phyloP scores from a whole-genome alignment of 1,140 invertebrate species.

The Mizuhopecten yessoensis region DNA sequence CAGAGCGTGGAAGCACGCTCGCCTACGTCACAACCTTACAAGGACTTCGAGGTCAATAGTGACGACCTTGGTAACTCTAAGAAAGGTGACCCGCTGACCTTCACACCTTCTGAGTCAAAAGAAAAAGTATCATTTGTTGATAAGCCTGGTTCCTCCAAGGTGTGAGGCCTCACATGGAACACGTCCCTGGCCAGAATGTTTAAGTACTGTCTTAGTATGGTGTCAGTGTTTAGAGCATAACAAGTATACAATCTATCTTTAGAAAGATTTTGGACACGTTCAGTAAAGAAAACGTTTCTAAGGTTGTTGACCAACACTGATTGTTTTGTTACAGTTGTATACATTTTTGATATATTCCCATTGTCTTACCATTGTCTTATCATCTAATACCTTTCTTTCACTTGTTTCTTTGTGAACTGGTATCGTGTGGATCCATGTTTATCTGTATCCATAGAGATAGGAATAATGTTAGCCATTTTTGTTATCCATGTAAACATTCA shows the following conservation, averaged over 20 bases:
- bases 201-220: too few species aligned
- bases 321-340: background rate
- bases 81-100: background rate
- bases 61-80: background rate
- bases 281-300: background rate
- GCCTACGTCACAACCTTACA: constrained; percentile 42
- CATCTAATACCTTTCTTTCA: too few species aligned
- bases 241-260: too few species aligned
- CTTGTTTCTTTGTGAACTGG: too few species aligned
- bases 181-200: background rate
- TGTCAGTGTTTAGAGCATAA: too few species aligned
- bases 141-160: background rate
- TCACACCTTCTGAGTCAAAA: background rate
- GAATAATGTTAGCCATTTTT: too few species aligned
- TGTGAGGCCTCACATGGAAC: background rate
- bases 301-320: background rate
- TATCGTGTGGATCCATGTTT: too few species aligned
- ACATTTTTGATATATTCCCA: too few species aligned
- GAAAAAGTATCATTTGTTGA: background rate
- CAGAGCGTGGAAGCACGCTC: background rate
- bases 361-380: too few species aligned
- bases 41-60: constrained; percentile 49
- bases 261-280: too few species aligned
- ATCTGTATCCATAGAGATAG: too few species aligned
- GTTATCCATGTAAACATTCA: too few species aligned